Conservation (phyloP, 2,888 invertebrate genomes). For the Eupeodes luniger region DNA sequence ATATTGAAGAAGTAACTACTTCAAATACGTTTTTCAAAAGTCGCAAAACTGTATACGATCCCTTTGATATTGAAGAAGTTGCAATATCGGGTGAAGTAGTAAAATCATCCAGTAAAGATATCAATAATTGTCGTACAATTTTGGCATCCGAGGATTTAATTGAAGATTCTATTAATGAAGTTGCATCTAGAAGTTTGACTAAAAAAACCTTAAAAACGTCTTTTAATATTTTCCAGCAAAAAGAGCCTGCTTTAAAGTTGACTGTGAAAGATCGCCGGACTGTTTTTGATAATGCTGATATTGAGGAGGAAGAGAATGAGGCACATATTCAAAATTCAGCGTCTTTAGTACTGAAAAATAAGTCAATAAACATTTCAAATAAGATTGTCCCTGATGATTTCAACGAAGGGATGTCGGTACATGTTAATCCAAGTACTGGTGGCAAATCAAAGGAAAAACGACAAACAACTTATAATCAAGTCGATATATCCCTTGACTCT, state of each 20-base stretch:
- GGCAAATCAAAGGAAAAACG: neutral
- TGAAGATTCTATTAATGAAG: neutral
- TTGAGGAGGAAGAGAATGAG: slow-evolving; percentile 15
- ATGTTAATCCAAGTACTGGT: neutral
- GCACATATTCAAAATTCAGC: neutral
- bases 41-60: neutral
- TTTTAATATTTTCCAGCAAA: neutral
- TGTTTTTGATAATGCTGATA: slow-evolving; percentile 1
- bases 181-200: neutral
- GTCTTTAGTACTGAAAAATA: neutral
- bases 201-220: neutral
- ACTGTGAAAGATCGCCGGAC: slow-evolving; percentile 1
- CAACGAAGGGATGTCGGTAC: neutral
- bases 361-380: neutral
- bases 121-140: neutral
- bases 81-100: neutral
- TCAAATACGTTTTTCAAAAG: neutral
- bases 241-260: neutral
- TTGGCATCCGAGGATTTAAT: neutral
- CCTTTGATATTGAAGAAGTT: neutral
- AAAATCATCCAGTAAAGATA: neutral
- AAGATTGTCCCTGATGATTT: neutral
- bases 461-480: slow-evolving; percentile 14
- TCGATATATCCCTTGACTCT: neutral
- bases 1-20: slow-evolving; percentile 8